Evolutionary conservation across 2,797 vertebrate species (phyloP).

Genomic region (Melanotaenia parkinsoni): DNA sequence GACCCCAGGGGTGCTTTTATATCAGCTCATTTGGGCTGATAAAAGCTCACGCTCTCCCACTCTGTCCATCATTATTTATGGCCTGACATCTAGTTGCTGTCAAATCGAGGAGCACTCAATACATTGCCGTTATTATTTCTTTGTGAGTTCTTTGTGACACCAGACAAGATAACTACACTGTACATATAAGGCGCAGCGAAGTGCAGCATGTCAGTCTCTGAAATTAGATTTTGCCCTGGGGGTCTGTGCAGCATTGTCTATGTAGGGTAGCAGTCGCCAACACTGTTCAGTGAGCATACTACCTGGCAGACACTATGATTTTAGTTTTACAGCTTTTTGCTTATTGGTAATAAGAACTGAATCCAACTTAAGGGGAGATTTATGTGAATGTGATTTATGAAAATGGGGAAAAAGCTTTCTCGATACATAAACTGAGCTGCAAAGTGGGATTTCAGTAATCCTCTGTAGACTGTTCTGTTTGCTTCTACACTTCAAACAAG

Average conservation of each 20-base stretch:
- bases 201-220: constrained; percentile 11
- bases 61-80: constrained; percentile 19
- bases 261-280: constrained; percentile 10
- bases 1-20: constrained; percentile 4
- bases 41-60: neutral
- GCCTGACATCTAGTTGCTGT: constrained; percentile 6
- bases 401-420: constrained; percentile 18
- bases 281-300: constrained; percentile 2
- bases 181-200: constrained; percentile 5
- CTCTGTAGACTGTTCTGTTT: constrained; percentile 37
- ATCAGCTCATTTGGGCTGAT: constrained; percentile 27
- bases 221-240: constrained; percentile 14
- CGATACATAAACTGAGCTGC: neutral
- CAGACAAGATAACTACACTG: constrained; percentile 7
- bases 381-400: constrained; percentile 8
- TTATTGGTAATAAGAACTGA: constrained; percentile 5
- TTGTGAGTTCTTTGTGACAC: constrained; percentile 16
- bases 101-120: constrained; percentile 13
- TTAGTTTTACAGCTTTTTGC: constrained; percentile 16
- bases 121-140: constrained; percentile 3
- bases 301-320: constrained; percentile 3
- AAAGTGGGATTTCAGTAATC: constrained; percentile 38
- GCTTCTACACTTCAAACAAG: constrained; percentile 32
- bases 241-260: constrained; percentile 18
- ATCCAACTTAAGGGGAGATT: constrained; percentile 5